Base-by-base conservation (phyloP, 2,113 vertebrate genomes). In the Oxyura jamaicensis region DNA sequence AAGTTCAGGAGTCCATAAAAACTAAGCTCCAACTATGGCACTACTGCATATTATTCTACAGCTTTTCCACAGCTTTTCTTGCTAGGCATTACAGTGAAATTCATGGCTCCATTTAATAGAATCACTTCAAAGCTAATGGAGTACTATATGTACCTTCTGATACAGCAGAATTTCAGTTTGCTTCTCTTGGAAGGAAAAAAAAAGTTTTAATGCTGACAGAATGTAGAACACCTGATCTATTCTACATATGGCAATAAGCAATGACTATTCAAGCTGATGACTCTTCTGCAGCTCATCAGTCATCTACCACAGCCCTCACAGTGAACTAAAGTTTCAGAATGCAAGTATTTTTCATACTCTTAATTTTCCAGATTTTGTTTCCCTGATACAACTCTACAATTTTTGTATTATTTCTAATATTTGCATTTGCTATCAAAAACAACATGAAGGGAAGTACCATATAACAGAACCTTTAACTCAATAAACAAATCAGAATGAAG, bases 281-380 rank as follows among this genome's bases (percentile, higher is more conserved):
- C 62, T 82, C 25, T 23, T 90, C 79, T 93, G 73, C 86, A 53
- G 15, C 44, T 91, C 80, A 56, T 91, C 83, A 78, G 65, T 81
- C 86, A 95, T 74, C 93, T 82, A 75, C 79, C 85, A 60, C 44
- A 79, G 35, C 13, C 69, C 73, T 81, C 63, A 86, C 53, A 79
- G 75, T n/a, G 36, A 94, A 86, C 6, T 4, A 0, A 83, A 83
- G 53, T 86, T 94, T 72, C 44, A 92, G 65, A 94, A 92, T 36
- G 5, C 60, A 67, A 88, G 39, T 8, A 28, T 52, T 90, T 88
- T 90, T 88, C 66, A 65, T 66, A 48, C 19, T 39, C 44, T 58
- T 41, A 72, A n/a, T 59, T 19, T 90, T 44, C 8, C 52, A 76
- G 21, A 25, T 65, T 86, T 71, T 72, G 59, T 39, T 82, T 72